Conservation (phyloP, 2,888 invertebrate species). For the Clunio marinus region DNA sequence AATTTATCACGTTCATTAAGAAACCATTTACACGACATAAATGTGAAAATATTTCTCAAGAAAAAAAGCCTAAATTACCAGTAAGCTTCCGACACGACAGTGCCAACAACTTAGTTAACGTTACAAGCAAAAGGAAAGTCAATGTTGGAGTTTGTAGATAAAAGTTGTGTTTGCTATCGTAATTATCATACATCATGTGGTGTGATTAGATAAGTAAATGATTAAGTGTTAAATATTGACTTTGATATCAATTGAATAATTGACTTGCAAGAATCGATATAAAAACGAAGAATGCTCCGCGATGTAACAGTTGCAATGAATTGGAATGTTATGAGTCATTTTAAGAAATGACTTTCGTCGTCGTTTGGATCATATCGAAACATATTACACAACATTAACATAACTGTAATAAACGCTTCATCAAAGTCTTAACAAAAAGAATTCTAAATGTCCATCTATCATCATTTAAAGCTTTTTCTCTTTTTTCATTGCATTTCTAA, state of each 20-base stretch:
- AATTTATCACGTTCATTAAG: conserved; percentile 31
- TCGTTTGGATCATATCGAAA: too few species aligned
- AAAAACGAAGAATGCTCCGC: too few species aligned
- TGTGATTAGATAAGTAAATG: too few species aligned
- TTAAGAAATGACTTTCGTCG: too few species aligned
- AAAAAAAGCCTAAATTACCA: conserved; percentile 9
- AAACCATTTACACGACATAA: conserved; percentile 26
- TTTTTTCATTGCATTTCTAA: neutral
- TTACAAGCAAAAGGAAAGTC: neutral
- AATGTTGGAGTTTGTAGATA: neutral
- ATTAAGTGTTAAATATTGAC: neutral
- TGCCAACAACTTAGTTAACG: neutral
- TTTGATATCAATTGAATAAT: too few species aligned
- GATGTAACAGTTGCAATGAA: too few species aligned
- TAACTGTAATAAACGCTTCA: too few species aligned
- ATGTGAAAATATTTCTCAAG: conserved; percentile 10
- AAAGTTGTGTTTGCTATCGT: neutral
- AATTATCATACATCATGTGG: too few species aligned
- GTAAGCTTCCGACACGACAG: too few species aligned
- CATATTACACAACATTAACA: too few species aligned
- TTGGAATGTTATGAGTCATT: too few species aligned
- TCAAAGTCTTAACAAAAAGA: neutral
- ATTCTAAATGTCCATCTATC: neutral
- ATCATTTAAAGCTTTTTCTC: neutral
- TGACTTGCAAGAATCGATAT: too few species aligned